Evolutionary conservation across 2,797 vertebrate genomes (phyloP).

Genomic region (Cirrhinus molitorella): DNA sequence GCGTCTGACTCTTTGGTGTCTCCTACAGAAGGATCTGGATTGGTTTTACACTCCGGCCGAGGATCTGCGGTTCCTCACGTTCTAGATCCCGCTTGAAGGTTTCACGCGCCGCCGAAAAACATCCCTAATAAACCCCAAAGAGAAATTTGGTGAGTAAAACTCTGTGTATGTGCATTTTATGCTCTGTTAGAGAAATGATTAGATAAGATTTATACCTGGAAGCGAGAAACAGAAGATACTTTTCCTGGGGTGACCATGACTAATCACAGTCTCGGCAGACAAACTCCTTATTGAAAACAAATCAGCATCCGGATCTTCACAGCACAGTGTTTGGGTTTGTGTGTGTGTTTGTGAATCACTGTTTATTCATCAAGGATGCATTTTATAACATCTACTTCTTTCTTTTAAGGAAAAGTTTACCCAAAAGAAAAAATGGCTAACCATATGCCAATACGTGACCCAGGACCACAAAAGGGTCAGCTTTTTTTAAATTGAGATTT

Average conservation of each 20-base stretch:
- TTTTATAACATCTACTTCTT: not conserved
- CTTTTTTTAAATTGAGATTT: no score
- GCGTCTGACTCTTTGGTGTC: conserved; percentile 51
- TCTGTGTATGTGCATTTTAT: not conserved
- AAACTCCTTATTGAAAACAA: conserved; percentile 9
- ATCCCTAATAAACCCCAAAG: not conserved
- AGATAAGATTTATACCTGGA: not conserved
- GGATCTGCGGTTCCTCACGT: conserved; percentile 6
- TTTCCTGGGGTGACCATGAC: not conserved
- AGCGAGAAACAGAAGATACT: not conserved
- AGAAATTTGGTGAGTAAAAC: conserved; percentile 30
- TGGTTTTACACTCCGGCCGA: conserved; percentile 15
- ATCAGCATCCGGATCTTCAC: not conserved
- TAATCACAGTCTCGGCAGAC: conserved; percentile 9
- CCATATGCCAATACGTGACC: not conserved
- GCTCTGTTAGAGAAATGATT: not conserved
- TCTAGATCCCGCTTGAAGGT: conserved; percentile 5
- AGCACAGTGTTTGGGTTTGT: conserved; percentile 23
- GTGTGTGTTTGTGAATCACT: not conserved
- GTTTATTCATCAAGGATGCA: conserved; percentile 17
- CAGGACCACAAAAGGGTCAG: no score
- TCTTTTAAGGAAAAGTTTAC: not conserved
- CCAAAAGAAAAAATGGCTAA: not conserved
- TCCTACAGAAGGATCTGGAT: conserved; percentile 28
- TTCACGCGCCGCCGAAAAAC: not conserved